These are phyloP conservation scores for Nebria brevicollis DNA, from an alignment of 2,888 invertebrate genomes.

Conservation along the genomic window DNA sequence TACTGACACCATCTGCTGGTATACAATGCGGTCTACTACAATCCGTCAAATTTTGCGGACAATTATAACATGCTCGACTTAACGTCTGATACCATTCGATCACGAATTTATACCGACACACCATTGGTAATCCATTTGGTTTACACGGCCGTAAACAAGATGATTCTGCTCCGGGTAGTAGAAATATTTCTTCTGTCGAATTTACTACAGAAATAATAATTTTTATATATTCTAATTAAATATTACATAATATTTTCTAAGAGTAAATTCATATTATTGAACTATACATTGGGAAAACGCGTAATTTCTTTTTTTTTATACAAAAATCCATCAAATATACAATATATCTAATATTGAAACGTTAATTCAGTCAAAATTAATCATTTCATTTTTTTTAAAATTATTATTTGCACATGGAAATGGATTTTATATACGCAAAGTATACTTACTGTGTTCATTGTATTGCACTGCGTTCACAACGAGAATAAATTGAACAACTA, in stretches of 20 bases:
- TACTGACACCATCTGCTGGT: conserved; percentile 81
- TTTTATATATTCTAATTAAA: background rate
- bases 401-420: too few relatives aligned
- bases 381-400: too few relatives aligned
- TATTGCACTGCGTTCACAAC: background rate
- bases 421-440: too few relatives aligned
- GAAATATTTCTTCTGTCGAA: conserved; percentile 55
- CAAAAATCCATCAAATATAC: background rate
- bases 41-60: conserved; percentile 79
- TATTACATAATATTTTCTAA: conserved; percentile 4
- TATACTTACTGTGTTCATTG: conserved; percentile 35
- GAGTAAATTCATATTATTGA: background rate
- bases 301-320: background rate
- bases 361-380: too few relatives aligned
- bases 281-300: background rate
- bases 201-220: background rate
- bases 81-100: conserved; percentile 86
- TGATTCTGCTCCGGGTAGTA: conserved; percentile 54
- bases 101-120: conserved; percentile 78
- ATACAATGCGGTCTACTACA: conserved; percentile 84
- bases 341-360: too few relatives aligned
- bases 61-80: conserved; percentile 88
- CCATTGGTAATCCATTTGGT: conserved; percentile 69
- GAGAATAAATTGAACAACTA: conserved; percentile 22
- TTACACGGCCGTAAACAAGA: conserved; percentile 76